phyloP scores from a whole-genome alignment of 1,140 invertebrate genomes.

The Lycorma delicatula region DNA sequence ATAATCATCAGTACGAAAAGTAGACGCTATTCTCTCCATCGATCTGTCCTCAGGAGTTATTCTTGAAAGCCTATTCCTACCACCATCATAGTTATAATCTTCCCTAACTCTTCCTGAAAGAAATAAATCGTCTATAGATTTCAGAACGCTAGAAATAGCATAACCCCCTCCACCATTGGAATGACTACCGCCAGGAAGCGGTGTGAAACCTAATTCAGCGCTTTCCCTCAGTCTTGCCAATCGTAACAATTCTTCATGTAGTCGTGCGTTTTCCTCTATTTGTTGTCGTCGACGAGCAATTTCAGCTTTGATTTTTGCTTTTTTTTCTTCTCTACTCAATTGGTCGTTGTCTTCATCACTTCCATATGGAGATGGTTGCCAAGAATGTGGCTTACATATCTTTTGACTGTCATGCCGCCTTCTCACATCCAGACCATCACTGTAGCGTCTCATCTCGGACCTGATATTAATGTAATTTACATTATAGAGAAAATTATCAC shows the following conservation, averaged over 20 bases:
- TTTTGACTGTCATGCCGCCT: conserved; percentile 30
- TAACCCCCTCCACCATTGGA: conserved; percentile 28
- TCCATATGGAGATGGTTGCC: conserved; percentile 49
- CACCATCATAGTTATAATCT: conserved; percentile 22
- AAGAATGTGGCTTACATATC: conserved; percentile 44
- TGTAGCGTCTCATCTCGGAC: conserved; percentile 35
- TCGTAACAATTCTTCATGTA: conserved; percentile 48
- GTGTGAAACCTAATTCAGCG: conserved; percentile 34
- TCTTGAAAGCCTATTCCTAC: conserved; percentile 21
- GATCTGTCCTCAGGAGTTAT: conserved; percentile 43
- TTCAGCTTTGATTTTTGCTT: conserved; percentile 52
- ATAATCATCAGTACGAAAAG: conserved; percentile 43
- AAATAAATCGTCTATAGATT: conserved; percentile 46
- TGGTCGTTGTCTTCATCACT: conserved; percentile 44
- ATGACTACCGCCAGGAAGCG: not conserved
- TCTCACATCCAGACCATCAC: conserved; percentile 36
- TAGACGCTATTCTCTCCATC: conserved; percentile 44
- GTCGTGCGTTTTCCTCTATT: conserved; percentile 50
- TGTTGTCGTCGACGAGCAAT: conserved; percentile 51
- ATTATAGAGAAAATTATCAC: no score
- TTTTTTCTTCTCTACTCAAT: conserved; percentile 47
- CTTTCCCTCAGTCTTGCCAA: conserved; percentile 42
- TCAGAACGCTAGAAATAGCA: conserved; percentile 39
- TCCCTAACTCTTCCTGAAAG: conserved; percentile 23
- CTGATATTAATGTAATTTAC: no score